phyloP scores from a whole-genome alignment of 2,888 invertebrate genomes.

The Pammene fasciana region DNA sequence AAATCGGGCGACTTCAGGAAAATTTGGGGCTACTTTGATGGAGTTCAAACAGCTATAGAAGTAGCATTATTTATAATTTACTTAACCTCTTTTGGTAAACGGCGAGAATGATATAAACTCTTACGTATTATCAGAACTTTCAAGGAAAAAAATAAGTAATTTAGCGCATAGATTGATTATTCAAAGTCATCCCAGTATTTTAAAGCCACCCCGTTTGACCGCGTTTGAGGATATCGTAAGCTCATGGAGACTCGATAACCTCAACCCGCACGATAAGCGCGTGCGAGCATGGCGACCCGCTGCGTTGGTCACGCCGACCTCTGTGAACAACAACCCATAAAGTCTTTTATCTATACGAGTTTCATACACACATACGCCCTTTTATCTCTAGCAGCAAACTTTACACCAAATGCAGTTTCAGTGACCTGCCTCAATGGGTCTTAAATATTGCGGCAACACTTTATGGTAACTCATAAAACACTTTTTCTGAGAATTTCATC shows the following conservation, averaged over 20 bases:
- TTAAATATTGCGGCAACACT: constrained; percentile 10
- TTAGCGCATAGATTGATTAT: too few relatives aligned
- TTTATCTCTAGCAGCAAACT: background rate
- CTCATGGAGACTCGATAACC: constrained; percentile 44
- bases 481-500: background rate
- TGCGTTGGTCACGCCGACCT: constrained; percentile 45
- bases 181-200: too few relatives aligned
- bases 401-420: constrained; percentile 15
- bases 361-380: background rate
- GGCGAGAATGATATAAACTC: too few relatives aligned
- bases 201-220: background rate
- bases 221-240: constrained; percentile 37
- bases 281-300: constrained; percentile 44
- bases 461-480: constrained; percentile 2
- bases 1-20: too few relatives aligned
- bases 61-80: too few relatives aligned
- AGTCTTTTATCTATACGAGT: background rate
- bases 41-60: too few relatives aligned
- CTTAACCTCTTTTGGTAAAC: too few relatives aligned
- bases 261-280: constrained; percentile 47
- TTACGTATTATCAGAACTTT: too few relatives aligned
- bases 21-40: too few relatives aligned
- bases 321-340: background rate
- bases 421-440: constrained; percentile 16
- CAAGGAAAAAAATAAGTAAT: too few relatives aligned